Base-by-base conservation (phyloP, 2,888 invertebrate species). In the Xestia xanthographa region DNA sequence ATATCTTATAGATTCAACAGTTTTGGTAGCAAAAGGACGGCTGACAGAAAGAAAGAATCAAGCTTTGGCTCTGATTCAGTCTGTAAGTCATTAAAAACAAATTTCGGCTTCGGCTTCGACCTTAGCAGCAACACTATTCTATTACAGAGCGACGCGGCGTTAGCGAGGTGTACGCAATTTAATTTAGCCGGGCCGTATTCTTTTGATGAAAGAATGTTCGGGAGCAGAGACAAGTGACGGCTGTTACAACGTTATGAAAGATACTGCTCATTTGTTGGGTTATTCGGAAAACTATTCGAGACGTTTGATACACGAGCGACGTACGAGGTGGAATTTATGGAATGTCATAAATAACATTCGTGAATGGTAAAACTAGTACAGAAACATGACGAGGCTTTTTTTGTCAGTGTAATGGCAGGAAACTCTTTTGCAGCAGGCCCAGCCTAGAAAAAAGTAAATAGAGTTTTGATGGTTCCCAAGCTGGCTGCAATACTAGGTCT, bases 121-220 rank as follows among this genome's bases (percentile, higher is more conserved):
- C 17, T 29, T 45, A 6, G 9, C 22, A 29, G 14, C 53, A 62
- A 50, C 56, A 53, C 63, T 53, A 67, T 43, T n/a, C 63, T 53
- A 67, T 43, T n/a, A 11, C n/a, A 4, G 6, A 9, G 41, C 41
- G 17, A 6, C 63, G 63, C 34, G 29, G 20, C 14, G 48, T 69
- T 41, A 56, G 45, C 63, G 43, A 72, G 41, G 69, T 71, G 38
- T 75, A 72, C 58, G 38, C 69, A 66, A 72, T 75, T 66, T 60
- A 68, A 83, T 83, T 66, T 70, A 69, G 53, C 63, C 22, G 62
- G 43, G 20, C 14, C 67, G 56, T 74, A 66, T 65, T 74, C 53
- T 75, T 82, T 72, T 83, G 67, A 82, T 82, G 75, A 72, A 83
- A 75, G 50, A 56, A 83, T 65, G 53, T 62, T 79, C 48, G 62